Evolutionary conservation across 2,113 vertebrate genomes (phyloP), one percentile per base, ranked within the genome.

Genomic region (Charadrius vociferus): DNA sequence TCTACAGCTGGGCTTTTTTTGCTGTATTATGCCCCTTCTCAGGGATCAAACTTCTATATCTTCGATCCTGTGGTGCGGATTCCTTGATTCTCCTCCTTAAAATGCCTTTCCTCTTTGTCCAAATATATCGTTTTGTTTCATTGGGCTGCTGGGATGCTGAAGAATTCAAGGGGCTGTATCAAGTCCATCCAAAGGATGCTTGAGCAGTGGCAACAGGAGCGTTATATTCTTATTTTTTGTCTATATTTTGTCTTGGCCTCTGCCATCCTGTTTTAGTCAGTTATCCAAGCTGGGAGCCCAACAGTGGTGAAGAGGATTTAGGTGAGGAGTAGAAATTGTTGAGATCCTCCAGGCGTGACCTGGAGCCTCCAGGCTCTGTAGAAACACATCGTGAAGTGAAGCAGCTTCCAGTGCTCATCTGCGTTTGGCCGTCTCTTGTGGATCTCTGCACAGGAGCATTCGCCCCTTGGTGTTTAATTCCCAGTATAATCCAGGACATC

Each of bases 131-230:
- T 8, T 41, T 67, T 66, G 29, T 80, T 94, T 96, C 89, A 78
- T 24, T 82, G 89, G 65, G 61, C 65, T 86, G 41, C 39, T 95
- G 78, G 90, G 74, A 66, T 41, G 86, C 53, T 72, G 83, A 78
- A 36, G 80, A 88, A 88, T 95, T 95, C 24, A 24, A 50, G 65
- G 19, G 63, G 8, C 41, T 74, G 15, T 67, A 4, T 45, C 20
- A 82, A 80, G 8, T 45, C 74, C 22, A 16, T 58, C 58, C 66
- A 50, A 30, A 88, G 19, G 70, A 55, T 55, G 72, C 24, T 37
- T 32, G 9, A 88, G 63, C 27, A 53, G 3, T 8, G 6, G 50
- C 68, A 37, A 6, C 53, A 10, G 50, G 34, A 62, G 12, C 23
- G 62, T 34, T 36, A 27, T 18, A 7, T 70, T 47, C 23, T 62